A percentile compares a stretch with the other conserved stretches of the same genome.
Evolutionary conservation across 2,797 vertebrate genomes (phyloP).

Genomic region (Ctenopoma kingsleyae): DNA sequence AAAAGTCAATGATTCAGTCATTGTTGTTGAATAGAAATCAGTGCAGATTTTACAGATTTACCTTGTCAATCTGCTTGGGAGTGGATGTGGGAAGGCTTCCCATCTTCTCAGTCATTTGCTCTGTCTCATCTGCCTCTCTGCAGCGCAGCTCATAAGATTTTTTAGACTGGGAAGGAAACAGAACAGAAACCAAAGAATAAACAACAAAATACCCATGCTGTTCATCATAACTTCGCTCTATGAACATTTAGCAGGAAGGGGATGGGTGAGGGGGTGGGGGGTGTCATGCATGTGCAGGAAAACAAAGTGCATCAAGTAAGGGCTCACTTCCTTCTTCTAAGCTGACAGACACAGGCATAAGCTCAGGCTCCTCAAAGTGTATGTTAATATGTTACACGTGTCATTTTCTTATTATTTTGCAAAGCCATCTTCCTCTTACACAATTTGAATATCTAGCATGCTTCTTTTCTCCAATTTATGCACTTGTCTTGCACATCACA

Average conservation of each 20-base stretch:
- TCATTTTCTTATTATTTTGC: not conserved
- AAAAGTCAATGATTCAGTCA: not conserved
- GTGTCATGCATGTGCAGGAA: not conserved
- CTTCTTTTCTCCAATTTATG: not conserved
- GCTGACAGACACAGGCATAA: not conserved
- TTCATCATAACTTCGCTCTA: not conserved
- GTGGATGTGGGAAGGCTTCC: slow-evolving; percentile 78
- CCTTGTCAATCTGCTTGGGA: slow-evolving; percentile 93
- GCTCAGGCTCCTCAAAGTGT: not conserved
- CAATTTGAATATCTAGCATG: not conserved
- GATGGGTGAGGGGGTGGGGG: not conserved
- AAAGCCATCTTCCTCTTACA: slow-evolving; percentile 7
- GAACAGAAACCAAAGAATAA: slow-evolving; percentile 38
- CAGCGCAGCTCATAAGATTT: slow-evolving; percentile 92
- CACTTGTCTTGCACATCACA: not conserved
- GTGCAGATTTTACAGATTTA: slow-evolving; percentile 52
- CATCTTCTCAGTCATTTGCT: slow-evolving; percentile 85
- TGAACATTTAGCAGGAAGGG: slow-evolving; percentile 29
- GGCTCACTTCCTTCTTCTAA: slow-evolving; percentile 51
- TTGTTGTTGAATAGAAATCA: not conserved
- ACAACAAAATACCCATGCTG: not conserved
- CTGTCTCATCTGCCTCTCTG: slow-evolving; percentile 91
- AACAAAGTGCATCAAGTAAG: slow-evolving; percentile 15
- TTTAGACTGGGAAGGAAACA: slow-evolving; percentile 86
- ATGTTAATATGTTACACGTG: not conserved